These are phyloP conservation scores for Phaedon cochleariae DNA, from an alignment of 2,888 invertebrate genomes.

Conservation along the genomic window DNA sequence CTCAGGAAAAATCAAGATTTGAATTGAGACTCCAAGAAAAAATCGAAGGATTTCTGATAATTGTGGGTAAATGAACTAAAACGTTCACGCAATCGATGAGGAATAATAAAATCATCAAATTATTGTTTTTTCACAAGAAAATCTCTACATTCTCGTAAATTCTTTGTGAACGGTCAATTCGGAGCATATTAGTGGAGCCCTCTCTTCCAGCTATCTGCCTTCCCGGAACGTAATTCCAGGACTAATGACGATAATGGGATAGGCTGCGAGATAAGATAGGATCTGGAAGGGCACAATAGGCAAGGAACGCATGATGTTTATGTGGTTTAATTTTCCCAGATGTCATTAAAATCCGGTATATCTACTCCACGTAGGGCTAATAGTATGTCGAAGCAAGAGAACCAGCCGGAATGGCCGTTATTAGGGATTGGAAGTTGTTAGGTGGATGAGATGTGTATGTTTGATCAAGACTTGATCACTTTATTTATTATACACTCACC, in stretches of 20 bases:
- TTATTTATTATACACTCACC: no score
- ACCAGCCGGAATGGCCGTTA: slow-evolving; percentile 23
- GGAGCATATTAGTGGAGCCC: background rate
- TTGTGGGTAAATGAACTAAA: no score
- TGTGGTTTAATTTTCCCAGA: slow-evolving; percentile 61
- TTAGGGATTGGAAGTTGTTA: no score
- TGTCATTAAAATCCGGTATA: slow-evolving; percentile 59
- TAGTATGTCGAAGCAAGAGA: slow-evolving; percentile 51
- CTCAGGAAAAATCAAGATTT: no score
- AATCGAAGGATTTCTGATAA: no score
- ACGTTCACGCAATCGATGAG: no score
- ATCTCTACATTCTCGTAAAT: background rate
- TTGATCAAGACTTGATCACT: no score
- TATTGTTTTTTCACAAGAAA: background rate
- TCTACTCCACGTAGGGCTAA: slow-evolving; percentile 54
- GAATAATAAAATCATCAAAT: no score
- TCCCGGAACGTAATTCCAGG: slow-evolving; percentile 30
- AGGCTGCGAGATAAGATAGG: slow-evolving; percentile 47
- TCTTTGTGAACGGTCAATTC: background rate
- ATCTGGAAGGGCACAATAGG: slow-evolving; percentile 54
- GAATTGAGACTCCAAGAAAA: no score
- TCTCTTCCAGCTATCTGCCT: background rate
- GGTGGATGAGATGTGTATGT: no score
- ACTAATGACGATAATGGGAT: slow-evolving; percentile 38
- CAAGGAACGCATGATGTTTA: slow-evolving; percentile 58